These are phyloP conservation scores for Drosophila prosaltans DNA, from an alignment of 1,140 invertebrate genomes.

Conservation along the genomic window DNA sequence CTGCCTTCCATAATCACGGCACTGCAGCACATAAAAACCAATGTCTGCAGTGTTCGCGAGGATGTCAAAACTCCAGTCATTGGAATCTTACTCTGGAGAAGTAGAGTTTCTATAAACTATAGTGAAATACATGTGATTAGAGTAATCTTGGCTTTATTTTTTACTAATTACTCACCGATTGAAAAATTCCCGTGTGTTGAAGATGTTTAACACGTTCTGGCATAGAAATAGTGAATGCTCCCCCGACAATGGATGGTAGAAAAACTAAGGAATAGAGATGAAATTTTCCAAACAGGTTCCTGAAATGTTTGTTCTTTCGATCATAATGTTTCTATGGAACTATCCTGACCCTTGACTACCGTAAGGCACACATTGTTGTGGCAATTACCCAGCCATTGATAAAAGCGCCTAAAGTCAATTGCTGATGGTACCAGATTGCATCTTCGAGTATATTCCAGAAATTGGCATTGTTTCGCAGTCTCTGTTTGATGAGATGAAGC, in stretches of 20 bases:
- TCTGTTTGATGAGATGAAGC: slow-evolving; percentile 32
- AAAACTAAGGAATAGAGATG: slow-evolving; percentile 31
- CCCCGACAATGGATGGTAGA: slow-evolving; percentile 49
- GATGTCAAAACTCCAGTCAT: slow-evolving; percentile 28
- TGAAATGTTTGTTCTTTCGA: neutral
- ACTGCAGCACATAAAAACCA: slow-evolving; percentile 59
- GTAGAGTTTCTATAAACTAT: slow-evolving; percentile 52
- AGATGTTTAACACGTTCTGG: slow-evolving; percentile 39
- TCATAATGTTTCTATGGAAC: neutral
- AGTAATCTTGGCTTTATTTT: no score
- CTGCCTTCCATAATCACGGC: slow-evolving; percentile 54
- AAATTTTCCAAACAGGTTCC: slow-evolving; percentile 46
- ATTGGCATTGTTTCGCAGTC: neutral
- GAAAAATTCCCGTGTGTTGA: slow-evolving; percentile 49
- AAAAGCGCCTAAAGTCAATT: slow-evolving; percentile 33
- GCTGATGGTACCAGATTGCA: slow-evolving; percentile 35
- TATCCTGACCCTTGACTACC: slow-evolving; percentile 24
- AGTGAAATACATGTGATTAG: neutral
- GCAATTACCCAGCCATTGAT: slow-evolving; percentile 34
- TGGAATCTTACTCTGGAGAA: slow-evolving; percentile 37
- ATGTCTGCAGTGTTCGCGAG: slow-evolving; percentile 37
- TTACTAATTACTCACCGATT: slow-evolving; percentile 47
- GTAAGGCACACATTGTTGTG: slow-evolving; percentile 40
- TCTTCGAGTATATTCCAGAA: slow-evolving; percentile 18
- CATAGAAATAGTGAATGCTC: slow-evolving; percentile 11